A percentile compares a stretch with the other conserved stretches of the same genome.
Evolutionary conservation across 1,140 invertebrate genomes (phyloP).

Genomic region (Prorops nasuta): DNA sequence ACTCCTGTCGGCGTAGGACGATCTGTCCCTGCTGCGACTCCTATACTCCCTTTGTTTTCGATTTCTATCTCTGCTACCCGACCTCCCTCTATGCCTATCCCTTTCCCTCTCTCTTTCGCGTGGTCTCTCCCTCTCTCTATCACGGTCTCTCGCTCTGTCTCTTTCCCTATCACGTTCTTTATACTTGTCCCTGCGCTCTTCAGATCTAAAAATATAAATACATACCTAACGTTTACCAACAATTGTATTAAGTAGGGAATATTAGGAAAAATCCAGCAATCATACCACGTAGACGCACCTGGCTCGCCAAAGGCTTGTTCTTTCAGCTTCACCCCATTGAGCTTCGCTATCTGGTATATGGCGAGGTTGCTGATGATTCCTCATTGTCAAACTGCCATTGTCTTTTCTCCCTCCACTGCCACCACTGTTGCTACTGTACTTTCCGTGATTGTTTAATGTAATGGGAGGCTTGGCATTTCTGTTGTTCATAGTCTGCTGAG

Average conservation of each 20-base stretch:
- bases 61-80: constrained; percentile 39
- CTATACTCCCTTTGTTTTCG: constrained; percentile 40
- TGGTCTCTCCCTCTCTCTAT: constrained; percentile 34
- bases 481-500: constrained; percentile 47
- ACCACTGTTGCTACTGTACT: constrained; percentile 40
- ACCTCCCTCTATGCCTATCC: constrained; percentile 38
- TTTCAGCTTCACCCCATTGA: constrained; percentile 57
- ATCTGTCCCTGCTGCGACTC: constrained; percentile 49
- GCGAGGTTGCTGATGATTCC: constrained; percentile 38
- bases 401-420: constrained; percentile 36
- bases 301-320: constrained; percentile 55
- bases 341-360: constrained; percentile 59
- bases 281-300: constrained; percentile 58
- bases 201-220: constrained; percentile 41
- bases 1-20: constrained; percentile 40
- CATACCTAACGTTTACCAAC: constrained; percentile 13
- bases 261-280: constrained; percentile 53
- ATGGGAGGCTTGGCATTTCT: constrained; percentile 50
- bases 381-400: constrained; percentile 33
- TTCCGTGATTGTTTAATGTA: constrained; percentile 50
- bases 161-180: constrained; percentile 41
- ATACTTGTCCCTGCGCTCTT: constrained; percentile 45
- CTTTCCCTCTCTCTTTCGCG: constrained; percentile 38
- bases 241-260: constrained; percentile 35
- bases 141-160: constrained; percentile 38